phyloP scores from a whole-genome alignment of 1,140 invertebrate species.

The Sinella curviseta region DNA sequence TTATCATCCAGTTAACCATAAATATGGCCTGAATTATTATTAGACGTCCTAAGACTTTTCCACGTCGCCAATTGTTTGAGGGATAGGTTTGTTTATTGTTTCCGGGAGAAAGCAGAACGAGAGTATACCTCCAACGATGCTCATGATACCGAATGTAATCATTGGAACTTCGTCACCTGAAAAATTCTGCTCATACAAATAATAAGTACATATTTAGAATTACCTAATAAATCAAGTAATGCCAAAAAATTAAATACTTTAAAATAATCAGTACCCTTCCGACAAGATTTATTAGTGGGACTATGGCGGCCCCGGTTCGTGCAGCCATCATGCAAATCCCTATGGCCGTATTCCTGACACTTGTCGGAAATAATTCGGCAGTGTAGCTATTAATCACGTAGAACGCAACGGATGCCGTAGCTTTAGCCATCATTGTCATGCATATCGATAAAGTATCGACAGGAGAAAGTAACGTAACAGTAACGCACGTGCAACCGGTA shows the following conservation, averaged over 20 bases:
- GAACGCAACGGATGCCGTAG: constrained; percentile 27
- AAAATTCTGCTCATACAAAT: neutral
- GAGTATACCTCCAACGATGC: neutral
- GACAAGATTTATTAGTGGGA: constrained; percentile 54
- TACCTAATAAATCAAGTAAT: neutral
- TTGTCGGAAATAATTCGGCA: constrained; percentile 58
- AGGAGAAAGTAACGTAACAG: neutral
- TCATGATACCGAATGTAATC: neutral
- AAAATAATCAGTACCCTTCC: constrained; percentile 33
- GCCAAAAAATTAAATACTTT: neutral
- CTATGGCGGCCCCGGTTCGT: constrained; percentile 58
- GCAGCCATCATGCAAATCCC: constrained; percentile 59
- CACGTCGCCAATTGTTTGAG: neutral
- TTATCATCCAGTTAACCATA: too few species aligned
- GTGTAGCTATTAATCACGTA: constrained; percentile 57
- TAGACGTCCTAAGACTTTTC: too few species aligned
- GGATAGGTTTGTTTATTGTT: constrained; percentile 11
- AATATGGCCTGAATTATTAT: too few species aligned
- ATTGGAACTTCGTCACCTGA: neutral
- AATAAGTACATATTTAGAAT: neutral
- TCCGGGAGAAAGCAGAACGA: neutral
- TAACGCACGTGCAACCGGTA: neutral
- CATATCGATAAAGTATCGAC: neutral
- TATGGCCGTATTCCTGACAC: constrained; percentile 57
- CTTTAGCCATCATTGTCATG: constrained; percentile 34